Evolutionary conservation across 2,888 invertebrate species (phyloP), one percentile per base, ranked within the genome.

Genomic region (Nomada goodeniana): DNA sequence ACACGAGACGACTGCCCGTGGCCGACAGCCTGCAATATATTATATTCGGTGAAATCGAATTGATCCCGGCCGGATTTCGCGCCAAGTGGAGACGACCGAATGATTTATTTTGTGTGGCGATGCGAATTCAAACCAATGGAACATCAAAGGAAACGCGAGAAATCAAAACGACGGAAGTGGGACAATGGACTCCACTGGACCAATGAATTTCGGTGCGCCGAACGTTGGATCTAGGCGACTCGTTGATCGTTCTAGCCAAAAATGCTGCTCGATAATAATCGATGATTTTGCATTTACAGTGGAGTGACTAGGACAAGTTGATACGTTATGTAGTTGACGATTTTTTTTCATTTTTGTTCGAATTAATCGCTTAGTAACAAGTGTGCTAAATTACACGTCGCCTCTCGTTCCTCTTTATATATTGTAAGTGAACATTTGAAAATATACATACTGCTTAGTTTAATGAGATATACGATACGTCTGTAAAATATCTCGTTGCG

Each of bases 141-240:
- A 83, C 83, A 83, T 84, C 84, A 87, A 86, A 87, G 80, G 73
- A 77, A 79, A 74, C 80, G 80, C 67, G 82, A 83, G 82, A 86
- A 82, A 88, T 88, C 83, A 82, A 86, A 77, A 80, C 67, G 85
- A 76, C 87, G 87, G 87, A 85, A 87, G 77, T 82, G 71, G 80
- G 67, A 87, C 87, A 87, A 87, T 87, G 80, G 85, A 79, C 76
- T 82, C 69, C 76, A 74, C 77, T 65, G 29, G 29, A 47, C 59
- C 74, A 71, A 84, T 72, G 67, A 69, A 71, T 76, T 76, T 85
- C 70, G 53, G 55, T 67, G 78, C 63, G 59, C 20, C 42, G 47
- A 52, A 26, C 47, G 20, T 18, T 65, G 18, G 13, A 61, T 55
- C 50, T 69, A 13, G 3, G 11, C 29, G 18, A 23, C 18, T 59